Conservation (phyloP, 2,888 invertebrate species). For the Rambutsinella grinnellia region DNA sequence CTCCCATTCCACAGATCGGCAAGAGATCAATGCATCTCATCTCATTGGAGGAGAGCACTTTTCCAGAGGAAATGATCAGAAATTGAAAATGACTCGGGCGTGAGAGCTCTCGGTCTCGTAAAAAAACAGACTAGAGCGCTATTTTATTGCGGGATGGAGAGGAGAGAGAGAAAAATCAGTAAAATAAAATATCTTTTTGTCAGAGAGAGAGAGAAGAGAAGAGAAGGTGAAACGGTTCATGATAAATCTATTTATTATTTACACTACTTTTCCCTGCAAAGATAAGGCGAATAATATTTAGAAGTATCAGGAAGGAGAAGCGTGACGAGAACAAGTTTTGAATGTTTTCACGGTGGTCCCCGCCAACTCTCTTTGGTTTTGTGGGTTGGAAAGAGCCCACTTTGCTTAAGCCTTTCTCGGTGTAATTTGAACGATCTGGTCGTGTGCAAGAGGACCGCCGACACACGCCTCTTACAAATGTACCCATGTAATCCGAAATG, state of each 20-base stretch:
- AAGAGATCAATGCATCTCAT: conserved; percentile 64
- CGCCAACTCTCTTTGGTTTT: no score
- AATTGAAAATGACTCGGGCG: conserved; percentile 63
- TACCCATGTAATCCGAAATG: background rate
- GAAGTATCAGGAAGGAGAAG: no score
- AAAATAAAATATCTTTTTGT: background rate
- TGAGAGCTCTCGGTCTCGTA: conserved; percentile 61
- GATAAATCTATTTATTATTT: no score
- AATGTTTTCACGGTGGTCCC: no score
- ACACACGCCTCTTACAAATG: no score
- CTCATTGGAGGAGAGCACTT: conserved; percentile 29
- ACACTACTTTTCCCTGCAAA: no score
- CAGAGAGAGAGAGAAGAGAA: background rate
- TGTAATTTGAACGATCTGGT: background rate
- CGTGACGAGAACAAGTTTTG: no score
- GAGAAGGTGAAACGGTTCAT: background rate
- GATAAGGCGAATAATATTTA: no score
- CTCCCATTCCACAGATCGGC: background rate
- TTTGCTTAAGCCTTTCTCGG: background rate
- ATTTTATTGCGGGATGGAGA: conserved; percentile 46
- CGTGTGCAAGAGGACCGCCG: no score
- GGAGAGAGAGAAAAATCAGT: background rate
- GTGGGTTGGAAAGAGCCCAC: background rate
- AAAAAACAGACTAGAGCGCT: conserved; percentile 59
- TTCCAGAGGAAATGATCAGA: conserved; percentile 56